Base-by-base conservation (phyloP, 1,140 invertebrate species). In the Leptoteleia sp. region DNA sequence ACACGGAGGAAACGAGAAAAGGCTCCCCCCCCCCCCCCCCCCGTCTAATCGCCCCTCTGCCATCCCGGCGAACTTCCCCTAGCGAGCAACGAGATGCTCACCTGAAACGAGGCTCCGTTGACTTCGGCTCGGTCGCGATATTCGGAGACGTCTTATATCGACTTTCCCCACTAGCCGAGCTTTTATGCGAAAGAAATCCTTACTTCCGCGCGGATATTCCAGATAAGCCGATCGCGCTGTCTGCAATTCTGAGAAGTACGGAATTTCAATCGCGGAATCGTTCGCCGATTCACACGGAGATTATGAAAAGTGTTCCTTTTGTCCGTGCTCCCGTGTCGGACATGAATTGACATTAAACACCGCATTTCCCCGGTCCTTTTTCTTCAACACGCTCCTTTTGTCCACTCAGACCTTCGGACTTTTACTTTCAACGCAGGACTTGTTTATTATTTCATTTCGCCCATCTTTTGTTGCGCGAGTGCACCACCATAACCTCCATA, bases 151-250 rank as follows among this genome's bases (percentile, higher is more conserved):
- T 70, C 62, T 76, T 76, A 76, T 76, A 76, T 61, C 72, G 72
- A 67, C 62, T 76, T 67, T 61, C 61, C 48, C 52, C 61, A 47
- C 61, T 40, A 38, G 59, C 54, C 52, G 62, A 35, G 45, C 54
- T 76, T 73, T 76, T 76, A 76, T 67, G 71, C 54, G 71, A 67
- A 76, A 76, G 71, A 67, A 76, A 76, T 67, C 71, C 71, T 40
- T 75, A 75, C 52, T 65, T 75, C 71, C 61, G 54, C 45, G 54
- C 62, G 71, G 71, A 67, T 76, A 76, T 76, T 76, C 71, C 37
- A 61, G 70, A 67, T 76, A 76, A 76, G 71, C 71, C 71, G 71
- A 76, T 76, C 71, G 71, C 67, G 67, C 62, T 67, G 71, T 76
- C 72, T 61, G 72, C 62, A 76, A 76, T 76, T 62, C 62, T 67